phyloP scores from a whole-genome alignment of 2,113 vertebrate species.

The Myiopsitta monachus region DNA sequence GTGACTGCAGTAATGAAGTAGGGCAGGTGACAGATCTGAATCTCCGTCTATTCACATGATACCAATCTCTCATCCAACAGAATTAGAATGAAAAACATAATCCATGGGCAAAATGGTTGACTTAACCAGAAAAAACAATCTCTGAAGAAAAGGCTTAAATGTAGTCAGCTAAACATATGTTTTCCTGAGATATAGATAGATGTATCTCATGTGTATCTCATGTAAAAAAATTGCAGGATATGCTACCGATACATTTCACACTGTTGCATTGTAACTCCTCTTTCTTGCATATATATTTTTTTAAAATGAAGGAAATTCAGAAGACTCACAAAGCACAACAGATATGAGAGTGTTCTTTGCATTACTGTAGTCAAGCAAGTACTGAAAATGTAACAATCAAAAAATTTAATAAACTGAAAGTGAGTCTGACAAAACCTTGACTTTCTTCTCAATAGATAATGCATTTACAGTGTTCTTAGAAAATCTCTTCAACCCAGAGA shows the following conservation, averaged over 20 bases:
- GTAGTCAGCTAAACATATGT: background rate
- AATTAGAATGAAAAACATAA: background rate
- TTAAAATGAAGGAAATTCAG: background rate
- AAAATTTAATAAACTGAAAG: background rate
- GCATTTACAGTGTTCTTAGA: background rate
- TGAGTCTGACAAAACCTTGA: background rate
- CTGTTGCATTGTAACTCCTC: background rate
- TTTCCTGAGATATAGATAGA: background rate
- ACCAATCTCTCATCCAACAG: background rate
- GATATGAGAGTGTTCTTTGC: background rate
- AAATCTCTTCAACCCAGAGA: background rate
- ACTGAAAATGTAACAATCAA: background rate
- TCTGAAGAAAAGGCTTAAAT: background rate
- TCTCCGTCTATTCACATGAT: background rate
- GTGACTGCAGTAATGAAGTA: background rate
- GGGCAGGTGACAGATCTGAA: background rate
- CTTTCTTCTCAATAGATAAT: background rate
- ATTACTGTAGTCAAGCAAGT: background rate
- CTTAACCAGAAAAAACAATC: background rate
- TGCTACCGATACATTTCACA: background rate
- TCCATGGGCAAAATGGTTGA: background rate
- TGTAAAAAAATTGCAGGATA: background rate
- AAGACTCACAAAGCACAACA: background rate
- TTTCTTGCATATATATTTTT: rapidly evolving
- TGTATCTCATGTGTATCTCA: background rate